Conservation (phyloP, 2,797 vertebrate species). For the Tiaroga cobitis region DNA sequence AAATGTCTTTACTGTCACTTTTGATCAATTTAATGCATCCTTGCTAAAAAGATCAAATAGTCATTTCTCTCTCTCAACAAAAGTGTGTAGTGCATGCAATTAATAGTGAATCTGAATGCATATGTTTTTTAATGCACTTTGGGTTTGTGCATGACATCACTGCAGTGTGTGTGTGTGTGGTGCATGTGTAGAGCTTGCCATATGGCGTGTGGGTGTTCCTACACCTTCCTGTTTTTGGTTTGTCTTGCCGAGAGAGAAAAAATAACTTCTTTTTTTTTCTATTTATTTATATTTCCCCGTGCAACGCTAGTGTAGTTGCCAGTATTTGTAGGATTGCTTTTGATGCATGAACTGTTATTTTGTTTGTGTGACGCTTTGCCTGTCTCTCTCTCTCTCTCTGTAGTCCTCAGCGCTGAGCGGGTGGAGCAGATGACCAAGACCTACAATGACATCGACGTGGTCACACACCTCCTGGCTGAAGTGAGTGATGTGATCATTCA, state of each 20-base stretch:
- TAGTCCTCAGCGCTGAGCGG: slow-evolving; percentile 87
- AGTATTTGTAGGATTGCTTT: neutral
- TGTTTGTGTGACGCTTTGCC: neutral
- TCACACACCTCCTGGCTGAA: slow-evolving; percentile 92
- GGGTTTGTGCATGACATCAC: neutral
- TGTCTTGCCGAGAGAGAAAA: neutral
- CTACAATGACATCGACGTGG: slow-evolving; percentile 91
- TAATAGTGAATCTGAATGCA: neutral
- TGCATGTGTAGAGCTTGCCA: neutral
- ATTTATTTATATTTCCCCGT: neutral
- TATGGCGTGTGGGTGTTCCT: neutral
- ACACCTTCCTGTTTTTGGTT: slow-evolving; percentile 1
- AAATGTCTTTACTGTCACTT: neutral
- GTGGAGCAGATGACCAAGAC: slow-evolving; percentile 90
- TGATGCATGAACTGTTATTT: neutral
- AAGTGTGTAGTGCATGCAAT: slow-evolving; percentile 1
- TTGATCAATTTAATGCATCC: neutral
- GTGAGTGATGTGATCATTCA: slow-evolving; percentile 69
- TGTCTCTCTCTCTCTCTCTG: slow-evolving; percentile 20
- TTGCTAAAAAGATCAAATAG: neutral
- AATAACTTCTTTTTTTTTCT: too few relatives aligned
- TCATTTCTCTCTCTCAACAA: neutral
- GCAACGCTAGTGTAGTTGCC: neutral
- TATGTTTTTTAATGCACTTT: neutral
- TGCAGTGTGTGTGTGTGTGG: neutral